Evolutionary conservation across 2,797 vertebrate genomes (phyloP).

Genomic region (Falco novaeseelandiae): DNA sequence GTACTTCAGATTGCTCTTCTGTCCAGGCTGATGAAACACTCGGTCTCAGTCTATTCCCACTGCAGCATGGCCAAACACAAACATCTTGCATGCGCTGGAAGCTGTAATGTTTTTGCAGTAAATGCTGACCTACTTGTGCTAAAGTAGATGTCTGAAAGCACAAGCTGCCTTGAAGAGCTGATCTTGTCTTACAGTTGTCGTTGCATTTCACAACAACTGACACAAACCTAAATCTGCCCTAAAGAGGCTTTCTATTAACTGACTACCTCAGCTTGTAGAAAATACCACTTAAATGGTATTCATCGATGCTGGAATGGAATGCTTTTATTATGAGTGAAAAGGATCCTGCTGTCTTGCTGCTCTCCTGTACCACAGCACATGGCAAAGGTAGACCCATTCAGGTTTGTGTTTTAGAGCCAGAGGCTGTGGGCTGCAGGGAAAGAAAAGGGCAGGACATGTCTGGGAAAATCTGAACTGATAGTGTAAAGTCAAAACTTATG

Average conservation of each 20-base stretch:
- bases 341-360: background rate
- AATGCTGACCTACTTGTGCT: background rate
- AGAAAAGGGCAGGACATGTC: background rate
- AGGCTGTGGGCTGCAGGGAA: background rate
- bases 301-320: background rate
- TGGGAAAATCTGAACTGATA: background rate
- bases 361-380: background rate
- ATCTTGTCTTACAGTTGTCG: background rate
- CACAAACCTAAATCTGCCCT: background rate
- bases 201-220: background rate
- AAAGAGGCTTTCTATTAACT: background rate
- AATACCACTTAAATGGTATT: background rate
- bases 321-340: background rate
- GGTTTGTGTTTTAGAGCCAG: background rate
- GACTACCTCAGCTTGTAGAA: background rate
- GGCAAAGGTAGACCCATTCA: background rate
- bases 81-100: background rate
- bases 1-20: background rate
- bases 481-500: background rate
- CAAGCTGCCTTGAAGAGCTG: background rate
- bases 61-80: background rate
- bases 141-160: background rate
- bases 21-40: background rate
- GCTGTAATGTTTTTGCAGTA: background rate
- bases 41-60: background rate